These are phyloP conservation scores for Heteromyza rotundicornis DNA, from an alignment of 2,888 invertebrate species.

Conservation along the genomic window DNA sequence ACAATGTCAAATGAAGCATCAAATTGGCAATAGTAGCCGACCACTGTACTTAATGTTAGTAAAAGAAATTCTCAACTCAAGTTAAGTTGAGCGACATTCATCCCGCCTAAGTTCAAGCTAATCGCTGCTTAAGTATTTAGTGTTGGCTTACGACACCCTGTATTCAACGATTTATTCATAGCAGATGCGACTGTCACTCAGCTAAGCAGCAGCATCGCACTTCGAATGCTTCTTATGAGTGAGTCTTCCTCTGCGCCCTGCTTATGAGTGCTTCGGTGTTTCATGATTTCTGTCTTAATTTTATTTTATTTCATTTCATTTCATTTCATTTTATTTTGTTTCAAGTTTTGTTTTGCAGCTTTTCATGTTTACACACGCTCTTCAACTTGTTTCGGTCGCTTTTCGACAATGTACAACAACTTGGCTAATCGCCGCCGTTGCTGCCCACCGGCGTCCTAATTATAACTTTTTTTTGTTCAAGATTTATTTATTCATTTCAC, in stretches of 20 bases:
- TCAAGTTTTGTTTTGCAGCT: no score
- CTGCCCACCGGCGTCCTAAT: constrained; percentile 18
- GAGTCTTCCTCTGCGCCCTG: not conserved
- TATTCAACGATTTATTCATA: constrained; percentile 46
- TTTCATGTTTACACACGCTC: not conserved
- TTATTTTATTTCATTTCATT: not conserved
- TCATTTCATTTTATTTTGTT: no score
- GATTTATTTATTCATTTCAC: constrained; percentile 11
- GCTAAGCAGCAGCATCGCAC: constrained; percentile 11
- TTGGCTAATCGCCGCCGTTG: constrained; percentile 42
- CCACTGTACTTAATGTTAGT: no score
- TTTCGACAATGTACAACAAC: constrained; percentile 35
- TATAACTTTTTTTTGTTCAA: constrained; percentile 14
- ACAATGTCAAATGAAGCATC: no score
- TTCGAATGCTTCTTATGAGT: not conserved
- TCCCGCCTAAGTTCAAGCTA: no score
- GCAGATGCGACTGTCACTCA: constrained; percentile 46
- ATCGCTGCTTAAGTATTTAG: no score
- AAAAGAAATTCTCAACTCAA: no score
- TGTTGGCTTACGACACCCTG: constrained; percentile 43
- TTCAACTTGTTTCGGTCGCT: constrained; percentile 26
- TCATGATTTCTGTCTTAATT: not conserved
- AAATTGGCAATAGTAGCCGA: no score
- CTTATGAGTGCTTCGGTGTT: not conserved
- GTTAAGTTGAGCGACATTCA: no score